phyloP scores from a whole-genome alignment of 2,888 invertebrate genomes.

The Phrixothrix hirtus region DNA sequence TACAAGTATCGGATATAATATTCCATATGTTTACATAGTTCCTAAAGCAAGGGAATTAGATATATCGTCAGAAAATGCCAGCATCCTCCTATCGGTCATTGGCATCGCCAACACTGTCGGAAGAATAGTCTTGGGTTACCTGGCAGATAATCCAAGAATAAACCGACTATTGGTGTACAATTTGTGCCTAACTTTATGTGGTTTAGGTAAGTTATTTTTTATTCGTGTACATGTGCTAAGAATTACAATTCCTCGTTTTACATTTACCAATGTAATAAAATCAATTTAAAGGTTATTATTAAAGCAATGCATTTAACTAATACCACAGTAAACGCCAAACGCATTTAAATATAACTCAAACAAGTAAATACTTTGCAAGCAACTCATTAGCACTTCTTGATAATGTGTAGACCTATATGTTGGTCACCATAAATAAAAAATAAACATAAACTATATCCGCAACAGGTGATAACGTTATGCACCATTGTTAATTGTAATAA shows the following conservation, averaged over 20 bases:
- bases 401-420: too few relatives aligned
- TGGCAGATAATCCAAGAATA: slow-evolving; percentile 87
- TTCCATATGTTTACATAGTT: slow-evolving; percentile 87
- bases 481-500: too few relatives aligned
- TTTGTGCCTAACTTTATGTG: slow-evolving; percentile 83
- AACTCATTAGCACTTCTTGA: too few relatives aligned
- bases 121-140: slow-evolving; percentile 82
- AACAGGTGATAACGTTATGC: too few relatives aligned
- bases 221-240: not conserved
- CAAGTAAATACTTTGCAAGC: too few relatives aligned
- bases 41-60: slow-evolving; percentile 69
- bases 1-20: slow-evolving; percentile 92
- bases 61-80: slow-evolving; percentile 63
- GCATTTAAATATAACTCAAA: too few relatives aligned
- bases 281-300: not conserved
- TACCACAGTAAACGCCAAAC: too few relatives aligned
- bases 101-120: slow-evolving; percentile 90
- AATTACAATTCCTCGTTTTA: too few relatives aligned
- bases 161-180: slow-evolving; percentile 92
- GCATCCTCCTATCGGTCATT: slow-evolving; percentile 76
- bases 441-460: too few relatives aligned
- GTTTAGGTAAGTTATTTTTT: slow-evolving; percentile 68
- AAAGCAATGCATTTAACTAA: too few relatives aligned
- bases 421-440: too few relatives aligned
- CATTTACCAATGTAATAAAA: too few relatives aligned